These are phyloP conservation scores for Macrobrachium nipponense DNA, from an alignment of 1,140 invertebrate species.

Conservation along the genomic window DNA sequence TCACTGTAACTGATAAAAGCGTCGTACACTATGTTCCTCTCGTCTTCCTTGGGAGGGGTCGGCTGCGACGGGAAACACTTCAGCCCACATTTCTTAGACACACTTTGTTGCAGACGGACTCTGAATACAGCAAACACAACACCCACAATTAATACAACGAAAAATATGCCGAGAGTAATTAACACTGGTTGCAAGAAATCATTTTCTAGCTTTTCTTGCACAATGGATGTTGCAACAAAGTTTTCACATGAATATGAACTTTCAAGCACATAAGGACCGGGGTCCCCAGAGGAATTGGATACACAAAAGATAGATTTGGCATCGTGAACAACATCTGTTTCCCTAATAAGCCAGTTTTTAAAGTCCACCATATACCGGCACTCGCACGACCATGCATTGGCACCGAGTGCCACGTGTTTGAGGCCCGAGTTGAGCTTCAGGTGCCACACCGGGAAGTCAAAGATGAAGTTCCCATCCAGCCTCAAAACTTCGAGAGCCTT, in stretches of 20 bases:
- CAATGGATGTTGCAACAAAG: conserved; percentile 77
- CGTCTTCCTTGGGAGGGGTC: conserved; percentile 69
- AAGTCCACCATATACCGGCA: conserved; percentile 90
- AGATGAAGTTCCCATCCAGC: conserved; percentile 86
- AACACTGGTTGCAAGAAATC: conserved; percentile 87
- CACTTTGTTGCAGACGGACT: conserved; percentile 79
- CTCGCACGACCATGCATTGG: conserved; percentile 89
- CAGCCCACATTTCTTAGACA: conserved; percentile 67
- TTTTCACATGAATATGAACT: conserved; percentile 82
- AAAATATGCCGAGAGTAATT: conserved; percentile 78
- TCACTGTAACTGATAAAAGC: conserved; percentile 93
- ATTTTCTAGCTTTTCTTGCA: conserved; percentile 82
- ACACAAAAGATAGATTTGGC: conserved; percentile 70
- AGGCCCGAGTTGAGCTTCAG: conserved; percentile 80
- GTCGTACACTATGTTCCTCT: conserved; percentile 78
- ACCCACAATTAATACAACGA: conserved; percentile 72
- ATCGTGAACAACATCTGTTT: conserved; percentile 71
- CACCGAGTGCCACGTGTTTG: conserved; percentile 79
- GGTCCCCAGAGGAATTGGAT: conserved; percentile 77
- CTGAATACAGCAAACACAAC: conserved; percentile 79
- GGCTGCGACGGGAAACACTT: conserved; percentile 78
- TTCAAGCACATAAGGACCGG: conserved; percentile 81
- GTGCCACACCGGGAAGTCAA: conserved; percentile 86
- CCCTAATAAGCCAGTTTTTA: conserved; percentile 82
- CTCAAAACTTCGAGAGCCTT: conserved; percentile 83